Evolutionary conservation across 1,140 invertebrate species (phyloP).

Genomic region (Hydropsyche tenuis): DNA sequence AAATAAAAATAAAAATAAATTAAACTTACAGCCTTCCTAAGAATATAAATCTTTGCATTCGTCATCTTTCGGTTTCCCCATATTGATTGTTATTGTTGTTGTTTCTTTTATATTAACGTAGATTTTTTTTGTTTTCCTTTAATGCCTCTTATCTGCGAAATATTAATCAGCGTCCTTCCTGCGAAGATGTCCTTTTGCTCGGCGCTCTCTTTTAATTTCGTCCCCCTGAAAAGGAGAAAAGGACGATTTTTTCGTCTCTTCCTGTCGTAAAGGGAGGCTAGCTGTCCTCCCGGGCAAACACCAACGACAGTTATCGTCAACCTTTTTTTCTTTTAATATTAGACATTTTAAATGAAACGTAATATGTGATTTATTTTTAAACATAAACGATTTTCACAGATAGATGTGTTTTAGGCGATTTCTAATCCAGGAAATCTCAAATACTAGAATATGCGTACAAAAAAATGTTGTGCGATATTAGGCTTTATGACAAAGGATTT

Average conservation of each 20-base stretch:
- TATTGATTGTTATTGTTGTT: not conserved
- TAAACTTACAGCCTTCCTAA: too few species aligned
- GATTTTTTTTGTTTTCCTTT: slow-evolving; percentile 23
- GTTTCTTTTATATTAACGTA: not conserved
- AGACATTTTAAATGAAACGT: too few species aligned
- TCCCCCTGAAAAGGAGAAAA: slow-evolving; percentile 37
- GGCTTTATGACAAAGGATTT: too few species aligned
- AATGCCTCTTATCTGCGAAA: slow-evolving; percentile 36
- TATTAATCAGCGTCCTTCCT: slow-evolving; percentile 39
- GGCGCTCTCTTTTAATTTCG: slow-evolving; percentile 39
- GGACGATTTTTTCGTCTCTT: slow-evolving; percentile 33
- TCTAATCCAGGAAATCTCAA: too few species aligned
- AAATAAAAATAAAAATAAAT: too few species aligned
- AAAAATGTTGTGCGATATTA: too few species aligned
- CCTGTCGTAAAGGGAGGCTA: slow-evolving; percentile 38
- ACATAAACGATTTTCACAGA: too few species aligned
- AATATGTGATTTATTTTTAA: too few species aligned
- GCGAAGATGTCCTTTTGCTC: slow-evolving; percentile 35
- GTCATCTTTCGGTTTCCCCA: not conserved
- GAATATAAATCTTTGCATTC: too few species aligned
- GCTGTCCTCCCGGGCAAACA: slow-evolving; percentile 39
- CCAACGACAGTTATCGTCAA: not conserved
- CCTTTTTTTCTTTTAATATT: slow-evolving; percentile 16
- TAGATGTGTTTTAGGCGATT: too few species aligned
- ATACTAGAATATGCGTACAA: too few species aligned